These are phyloP conservation scores for Aradophagus sp. DNA, from an alignment of 1,140 invertebrate genomes.

Conservation along the genomic window DNA sequence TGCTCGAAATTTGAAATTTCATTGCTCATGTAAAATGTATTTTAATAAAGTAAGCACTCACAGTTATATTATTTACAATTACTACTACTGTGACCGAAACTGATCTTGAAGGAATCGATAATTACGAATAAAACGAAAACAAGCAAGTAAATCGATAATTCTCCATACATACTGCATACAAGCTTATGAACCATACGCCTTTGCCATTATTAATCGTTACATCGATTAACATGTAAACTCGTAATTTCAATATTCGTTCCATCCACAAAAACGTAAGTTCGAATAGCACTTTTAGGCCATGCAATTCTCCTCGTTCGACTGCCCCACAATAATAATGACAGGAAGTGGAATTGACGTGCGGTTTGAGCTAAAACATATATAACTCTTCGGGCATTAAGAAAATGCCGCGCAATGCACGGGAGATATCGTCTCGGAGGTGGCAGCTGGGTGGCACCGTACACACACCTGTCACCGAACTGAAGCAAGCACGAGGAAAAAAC, in stretches of 20 bases:
- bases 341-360: conserved; percentile 24
- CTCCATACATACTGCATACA: too few relatives aligned
- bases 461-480: conserved; percentile 70
- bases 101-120: too few relatives aligned
- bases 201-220: too few relatives aligned
- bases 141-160: too few relatives aligned
- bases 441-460: conserved; percentile 67
- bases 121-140: too few relatives aligned
- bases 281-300: too few relatives aligned
- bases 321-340: conserved; percentile 37
- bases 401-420: conserved; percentile 46
- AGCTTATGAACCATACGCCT: too few relatives aligned
- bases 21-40: conserved; percentile 53
- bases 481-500: conserved; percentile 68
- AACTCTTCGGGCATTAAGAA: conserved; percentile 39
- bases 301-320: too few relatives aligned
- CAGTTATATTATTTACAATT: conserved; percentile 32
- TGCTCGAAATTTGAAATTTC: conserved; percentile 54
- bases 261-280: too few relatives aligned
- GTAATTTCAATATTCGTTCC: too few relatives aligned
- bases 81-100: too few relatives aligned
- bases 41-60: conserved; percentile 38
- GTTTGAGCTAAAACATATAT: conserved; percentile 33
- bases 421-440: conserved; percentile 64
- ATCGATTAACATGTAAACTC: too few relatives aligned